Conservation (phyloP, 1,140 invertebrate species). For the Pomacea maculata region DNA sequence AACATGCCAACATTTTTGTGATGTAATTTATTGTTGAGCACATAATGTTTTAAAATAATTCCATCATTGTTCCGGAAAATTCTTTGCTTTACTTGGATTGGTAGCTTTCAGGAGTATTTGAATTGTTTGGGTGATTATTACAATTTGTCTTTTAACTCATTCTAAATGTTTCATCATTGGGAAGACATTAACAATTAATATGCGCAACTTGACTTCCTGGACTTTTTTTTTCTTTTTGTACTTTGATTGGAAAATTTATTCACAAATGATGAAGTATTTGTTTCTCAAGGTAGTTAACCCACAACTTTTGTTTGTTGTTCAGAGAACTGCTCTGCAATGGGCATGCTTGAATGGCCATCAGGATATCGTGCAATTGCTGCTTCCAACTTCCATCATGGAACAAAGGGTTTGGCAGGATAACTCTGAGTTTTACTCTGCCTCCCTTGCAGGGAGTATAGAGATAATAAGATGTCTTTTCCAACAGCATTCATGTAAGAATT, state of each 20-base stretch:
- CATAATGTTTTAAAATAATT: background rate
- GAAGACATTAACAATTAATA: background rate
- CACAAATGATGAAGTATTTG: too few relatives aligned
- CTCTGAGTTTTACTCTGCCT: constrained; percentile 45
- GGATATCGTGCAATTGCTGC: constrained; percentile 26
- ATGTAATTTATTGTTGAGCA: too few relatives aligned
- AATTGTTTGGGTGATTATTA: background rate
- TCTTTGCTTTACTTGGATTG: background rate
- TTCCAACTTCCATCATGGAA: constrained; percentile 14
- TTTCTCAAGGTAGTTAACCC: background rate
- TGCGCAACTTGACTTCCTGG: too few relatives aligned
- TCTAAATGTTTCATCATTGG: background rate
- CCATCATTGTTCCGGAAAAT: background rate
- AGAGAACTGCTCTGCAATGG: constrained; percentile 38
- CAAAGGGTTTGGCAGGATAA: constrained; percentile 31
- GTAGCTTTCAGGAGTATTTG: background rate
- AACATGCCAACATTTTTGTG: too few relatives aligned
- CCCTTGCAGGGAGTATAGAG: constrained; percentile 32
- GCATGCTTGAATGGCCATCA: constrained; percentile 26
- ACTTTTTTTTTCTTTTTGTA: too few relatives aligned
- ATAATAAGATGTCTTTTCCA: constrained; percentile 31
- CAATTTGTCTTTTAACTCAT: too few relatives aligned
- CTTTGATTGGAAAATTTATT: too few relatives aligned
- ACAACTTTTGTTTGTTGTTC: constrained; percentile 11
- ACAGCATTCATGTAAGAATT: constrained; percentile 37